These are phyloP conservation scores for Cynopterus sphinx DNA, from an alignment of 2,797 vertebrate species.

Conservation along the genomic window DNA sequence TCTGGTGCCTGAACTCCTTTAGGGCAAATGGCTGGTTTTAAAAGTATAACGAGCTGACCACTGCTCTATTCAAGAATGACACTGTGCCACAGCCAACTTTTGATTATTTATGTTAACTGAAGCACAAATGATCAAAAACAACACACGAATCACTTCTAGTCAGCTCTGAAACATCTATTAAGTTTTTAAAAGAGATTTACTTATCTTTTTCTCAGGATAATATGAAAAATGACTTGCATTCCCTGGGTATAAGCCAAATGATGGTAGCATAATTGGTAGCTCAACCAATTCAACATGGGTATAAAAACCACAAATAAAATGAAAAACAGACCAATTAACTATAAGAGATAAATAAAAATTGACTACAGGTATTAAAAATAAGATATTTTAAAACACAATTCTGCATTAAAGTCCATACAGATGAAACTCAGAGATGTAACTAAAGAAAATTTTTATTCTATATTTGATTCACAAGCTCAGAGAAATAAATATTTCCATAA, in stretches of 20 bases:
- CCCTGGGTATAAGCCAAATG: conserved; percentile 28
- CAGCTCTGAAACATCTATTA: conserved; percentile 59
- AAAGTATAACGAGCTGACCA: conserved; percentile 49
- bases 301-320: conserved; percentile 57
- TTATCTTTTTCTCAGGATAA: conserved; percentile 24
- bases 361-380: conserved; percentile 45
- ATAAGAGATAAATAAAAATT: conserved; percentile 53
- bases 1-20: conserved; percentile 11
- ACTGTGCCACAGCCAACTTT: not conserved
- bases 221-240: conserved; percentile 42
- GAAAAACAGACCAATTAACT: not conserved
- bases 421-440: not conserved
- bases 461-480: conserved; percentile 14
- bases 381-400: conserved; percentile 43
- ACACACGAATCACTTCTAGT: conserved; percentile 35
- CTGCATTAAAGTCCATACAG: not conserved
- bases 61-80: conserved; percentile 35
- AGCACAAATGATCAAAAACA: conserved; percentile 58
- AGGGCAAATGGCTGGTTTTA: conserved; percentile 9
- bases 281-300: not conserved
- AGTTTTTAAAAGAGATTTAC: conserved; percentile 60
- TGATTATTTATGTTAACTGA: conserved; percentile 58
- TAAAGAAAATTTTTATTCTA: not conserved
- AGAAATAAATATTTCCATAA: conserved; percentile 32
- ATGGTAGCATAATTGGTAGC: conserved; percentile 1